A percentile compares a stretch with the other conserved stretches of the same genome.
phyloP scores from a whole-genome alignment of 2,888 invertebrate species.

The Meta bourneti region DNA sequence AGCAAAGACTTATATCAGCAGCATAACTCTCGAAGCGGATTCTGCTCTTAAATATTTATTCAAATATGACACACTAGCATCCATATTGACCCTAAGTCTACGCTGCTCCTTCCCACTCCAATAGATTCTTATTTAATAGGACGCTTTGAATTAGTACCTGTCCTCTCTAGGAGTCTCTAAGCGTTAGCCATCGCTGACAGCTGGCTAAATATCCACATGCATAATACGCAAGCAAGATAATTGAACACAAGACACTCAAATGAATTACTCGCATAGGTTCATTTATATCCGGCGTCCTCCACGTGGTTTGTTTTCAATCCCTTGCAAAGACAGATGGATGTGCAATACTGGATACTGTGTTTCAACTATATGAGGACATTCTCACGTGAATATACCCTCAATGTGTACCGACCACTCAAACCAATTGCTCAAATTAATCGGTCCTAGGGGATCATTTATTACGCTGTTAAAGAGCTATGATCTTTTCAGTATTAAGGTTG shows the following conservation, averaged over 20 bases:
- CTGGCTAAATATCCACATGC: constrained; percentile 8
- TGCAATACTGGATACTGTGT: too few species aligned
- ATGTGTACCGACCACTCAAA: too few species aligned
- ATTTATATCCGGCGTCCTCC: background rate
- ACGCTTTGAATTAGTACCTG: constrained; percentile 6
- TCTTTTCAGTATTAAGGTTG: too few species aligned
- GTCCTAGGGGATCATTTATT: too few species aligned
- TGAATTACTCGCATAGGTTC: background rate
- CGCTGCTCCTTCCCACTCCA: too few species aligned
- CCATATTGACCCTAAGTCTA: background rate
- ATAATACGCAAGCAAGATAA: background rate
- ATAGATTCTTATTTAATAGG: constrained; percentile 1
- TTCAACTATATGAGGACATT: too few species aligned
- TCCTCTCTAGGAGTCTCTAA: background rate
- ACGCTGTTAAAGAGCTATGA: too few species aligned
- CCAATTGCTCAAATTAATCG: too few species aligned
- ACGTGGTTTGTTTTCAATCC: too few species aligned
- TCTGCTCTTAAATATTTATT: background rate
- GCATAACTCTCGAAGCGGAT: background rate
- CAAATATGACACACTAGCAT: background rate
- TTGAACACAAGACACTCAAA: constrained; percentile 1
- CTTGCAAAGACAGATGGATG: too few species aligned
- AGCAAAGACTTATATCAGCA: background rate
- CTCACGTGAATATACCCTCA: too few species aligned
- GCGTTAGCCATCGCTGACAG: background rate